Percentiles rank a stretch among this genome's conserved stretches.
Evolutionary conservation across 1,140 invertebrate species (phyloP).

Genomic region (Drosophila ogumai): DNA sequence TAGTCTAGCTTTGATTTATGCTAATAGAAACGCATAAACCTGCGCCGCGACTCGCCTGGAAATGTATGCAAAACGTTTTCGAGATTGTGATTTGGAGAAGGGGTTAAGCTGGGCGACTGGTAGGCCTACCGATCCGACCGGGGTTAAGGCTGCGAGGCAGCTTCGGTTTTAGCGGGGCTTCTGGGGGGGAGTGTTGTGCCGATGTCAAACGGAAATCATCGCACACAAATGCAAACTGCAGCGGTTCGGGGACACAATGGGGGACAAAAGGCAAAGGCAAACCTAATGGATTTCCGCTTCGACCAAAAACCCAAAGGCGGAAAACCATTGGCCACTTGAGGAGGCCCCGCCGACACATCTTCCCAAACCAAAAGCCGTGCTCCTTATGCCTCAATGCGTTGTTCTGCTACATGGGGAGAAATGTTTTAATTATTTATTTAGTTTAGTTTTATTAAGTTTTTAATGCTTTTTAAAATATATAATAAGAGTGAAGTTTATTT

Average conservation of each 20-base stretch:
- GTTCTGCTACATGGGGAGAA: background rate
- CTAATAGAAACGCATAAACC: constrained; percentile 74
- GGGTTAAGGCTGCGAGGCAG: background rate
- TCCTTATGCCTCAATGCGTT: background rate
- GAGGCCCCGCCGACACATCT: constrained; percentile 19
- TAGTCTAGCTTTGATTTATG: constrained; percentile 70
- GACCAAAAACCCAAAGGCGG: constrained; percentile 61
- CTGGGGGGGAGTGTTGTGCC: constrained; percentile 11
- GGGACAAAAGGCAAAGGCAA: constrained; percentile 28
- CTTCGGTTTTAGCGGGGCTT: background rate
- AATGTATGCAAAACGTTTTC: constrained; percentile 74
- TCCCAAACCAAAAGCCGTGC: background rate
- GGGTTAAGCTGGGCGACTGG: background rate
- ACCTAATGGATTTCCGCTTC: constrained; percentile 80
- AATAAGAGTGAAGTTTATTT: background rate
- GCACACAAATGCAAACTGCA: constrained; percentile 74
- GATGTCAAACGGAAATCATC: constrained; percentile 76
- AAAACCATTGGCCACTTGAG: constrained; percentile 77
- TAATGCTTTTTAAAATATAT: background rate
- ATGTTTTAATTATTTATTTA: background rate
- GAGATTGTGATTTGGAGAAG: constrained; percentile 39
- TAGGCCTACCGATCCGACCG: background rate
- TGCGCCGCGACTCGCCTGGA: constrained; percentile 2
- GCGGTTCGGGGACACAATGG: constrained; percentile 26
- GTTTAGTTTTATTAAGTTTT: too few species aligned